These are phyloP conservation scores for Bombus fervidus DNA, from an alignment of 1,140 invertebrate genomes.

Conservation along the genomic window DNA sequence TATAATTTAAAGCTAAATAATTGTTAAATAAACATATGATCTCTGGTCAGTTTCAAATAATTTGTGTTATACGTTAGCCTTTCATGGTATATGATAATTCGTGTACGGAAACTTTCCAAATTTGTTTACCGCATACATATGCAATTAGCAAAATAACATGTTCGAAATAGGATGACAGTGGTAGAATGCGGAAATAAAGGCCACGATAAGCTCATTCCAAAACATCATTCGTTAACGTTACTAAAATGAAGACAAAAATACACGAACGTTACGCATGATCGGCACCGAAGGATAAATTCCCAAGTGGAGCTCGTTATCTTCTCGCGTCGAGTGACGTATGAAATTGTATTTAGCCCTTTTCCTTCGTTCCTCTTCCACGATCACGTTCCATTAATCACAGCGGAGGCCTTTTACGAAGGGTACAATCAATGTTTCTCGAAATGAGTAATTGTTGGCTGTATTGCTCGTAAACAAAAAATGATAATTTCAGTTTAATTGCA, in stretches of 20 bases:
- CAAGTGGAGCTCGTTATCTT: slow-evolving; percentile 49
- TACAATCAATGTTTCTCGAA: slow-evolving; percentile 58
- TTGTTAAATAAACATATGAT: no score
- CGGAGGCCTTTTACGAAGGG: slow-evolving; percentile 33
- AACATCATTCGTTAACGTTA: slow-evolving; percentile 37
- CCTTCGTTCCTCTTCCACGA: neutral
- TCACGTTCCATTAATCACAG: slow-evolving; percentile 60
- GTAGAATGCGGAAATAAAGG: slow-evolving; percentile 1
- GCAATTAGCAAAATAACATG: no score
- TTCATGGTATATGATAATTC: no score
- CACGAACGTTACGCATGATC: slow-evolving; percentile 37
- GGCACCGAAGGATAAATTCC: slow-evolving; percentile 45
- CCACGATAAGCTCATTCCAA: neutral
- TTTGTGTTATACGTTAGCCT: no score
- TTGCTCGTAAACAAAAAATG: neutral
- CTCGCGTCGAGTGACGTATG: slow-evolving; percentile 48
- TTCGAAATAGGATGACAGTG: neutral
- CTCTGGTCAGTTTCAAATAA: neutral
- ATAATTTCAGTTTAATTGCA: slow-evolving; percentile 55
- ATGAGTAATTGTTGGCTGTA: slow-evolving; percentile 49
- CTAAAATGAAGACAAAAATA: slow-evolving; percentile 54
- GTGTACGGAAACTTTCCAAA: neutral
- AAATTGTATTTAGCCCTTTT: slow-evolving; percentile 56
- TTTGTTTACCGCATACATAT: neutral
- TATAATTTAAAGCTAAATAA: neutral